These are phyloP conservation scores for Homalodisca vitripennis DNA, from an alignment of 1,140 invertebrate genomes.

Conservation along the genomic window DNA sequence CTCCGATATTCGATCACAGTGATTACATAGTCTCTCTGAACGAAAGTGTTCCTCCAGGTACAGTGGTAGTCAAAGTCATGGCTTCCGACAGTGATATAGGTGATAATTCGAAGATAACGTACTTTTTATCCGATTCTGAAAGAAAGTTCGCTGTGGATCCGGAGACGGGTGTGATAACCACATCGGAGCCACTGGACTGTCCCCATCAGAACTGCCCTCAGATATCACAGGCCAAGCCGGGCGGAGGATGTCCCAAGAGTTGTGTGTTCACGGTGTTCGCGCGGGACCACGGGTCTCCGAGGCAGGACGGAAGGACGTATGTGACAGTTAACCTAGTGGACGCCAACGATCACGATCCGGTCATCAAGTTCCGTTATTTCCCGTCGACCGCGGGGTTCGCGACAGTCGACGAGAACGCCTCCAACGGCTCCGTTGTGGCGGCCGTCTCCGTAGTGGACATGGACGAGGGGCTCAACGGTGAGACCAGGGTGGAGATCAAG, in stretches of 20 bases:
- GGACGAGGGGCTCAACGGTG: slow-evolving; percentile 88
- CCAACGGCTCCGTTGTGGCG: slow-evolving; percentile 85
- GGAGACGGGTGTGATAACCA: slow-evolving; percentile 82
- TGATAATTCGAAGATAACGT: slow-evolving; percentile 89
- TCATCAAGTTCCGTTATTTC: slow-evolving; percentile 88
- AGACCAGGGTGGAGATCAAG: slow-evolving; percentile 78
- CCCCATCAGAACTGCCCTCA: slow-evolving; percentile 61
- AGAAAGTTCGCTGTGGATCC: slow-evolving; percentile 86
- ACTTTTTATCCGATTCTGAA: slow-evolving; percentile 82
- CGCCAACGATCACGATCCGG: slow-evolving; percentile 86
- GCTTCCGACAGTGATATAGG: slow-evolving; percentile 90
- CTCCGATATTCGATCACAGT: slow-evolving; percentile 89
- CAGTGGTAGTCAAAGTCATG: slow-evolving; percentile 81
- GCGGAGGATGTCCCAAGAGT: slow-evolving; percentile 73
- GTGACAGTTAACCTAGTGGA: slow-evolving; percentile 92
- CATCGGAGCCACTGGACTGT: slow-evolving; percentile 75
- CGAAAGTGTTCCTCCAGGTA: slow-evolving; percentile 88
- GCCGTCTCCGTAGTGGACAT: slow-evolving; percentile 89
- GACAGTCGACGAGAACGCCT: slow-evolving; percentile 91
- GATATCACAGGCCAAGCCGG: slow-evolving; percentile 44
- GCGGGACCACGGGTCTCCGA: slow-evolving; percentile 84
- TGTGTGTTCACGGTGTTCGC: slow-evolving; percentile 95
- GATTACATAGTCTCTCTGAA: slow-evolving; percentile 90
- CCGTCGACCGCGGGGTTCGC: slow-evolving; percentile 78
- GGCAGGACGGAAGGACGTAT: slow-evolving; percentile 90